A percentile compares a stretch with the other conserved stretches of the same genome.
Evolutionary conservation across 2,113 vertebrate genomes (phyloP).

Genomic region (Steatornis caripensis): DNA sequence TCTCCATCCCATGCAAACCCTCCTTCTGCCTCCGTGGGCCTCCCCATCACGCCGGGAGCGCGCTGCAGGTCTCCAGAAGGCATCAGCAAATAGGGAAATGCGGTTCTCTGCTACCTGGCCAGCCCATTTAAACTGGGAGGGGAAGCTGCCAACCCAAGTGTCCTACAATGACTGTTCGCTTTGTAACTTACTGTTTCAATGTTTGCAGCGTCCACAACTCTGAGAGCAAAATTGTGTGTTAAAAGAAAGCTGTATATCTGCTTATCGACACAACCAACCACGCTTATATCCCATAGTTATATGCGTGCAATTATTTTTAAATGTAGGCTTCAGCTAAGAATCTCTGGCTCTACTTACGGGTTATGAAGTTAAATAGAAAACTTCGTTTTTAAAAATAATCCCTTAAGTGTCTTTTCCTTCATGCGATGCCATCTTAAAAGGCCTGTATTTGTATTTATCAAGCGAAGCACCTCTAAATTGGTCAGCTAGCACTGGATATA

Average conservation of each 20-base stretch:
- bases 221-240: neutral
- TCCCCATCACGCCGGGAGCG: neutral
- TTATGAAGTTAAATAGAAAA: neutral
- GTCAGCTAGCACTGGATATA: neutral
- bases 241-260: neutral
- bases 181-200: neutral
- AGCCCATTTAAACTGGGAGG: neutral
- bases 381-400: neutral
- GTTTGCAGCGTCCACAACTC: neutral
- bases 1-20: neutral
- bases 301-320: neutral
- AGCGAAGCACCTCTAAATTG: neutral
- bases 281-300: neutral
- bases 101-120: neutral
- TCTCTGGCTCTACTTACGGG: neutral
- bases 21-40: neutral
- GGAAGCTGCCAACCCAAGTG: neutral
- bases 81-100: neutral
- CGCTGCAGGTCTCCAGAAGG: neutral
- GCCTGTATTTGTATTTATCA: neutral
- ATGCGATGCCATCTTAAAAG: neutral
- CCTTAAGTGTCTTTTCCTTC: neutral
- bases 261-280: neutral
- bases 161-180: accelerated
- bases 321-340: neutral